Conservation (phyloP, 2,113 vertebrate genomes). For the Motacilla alba region DNA sequence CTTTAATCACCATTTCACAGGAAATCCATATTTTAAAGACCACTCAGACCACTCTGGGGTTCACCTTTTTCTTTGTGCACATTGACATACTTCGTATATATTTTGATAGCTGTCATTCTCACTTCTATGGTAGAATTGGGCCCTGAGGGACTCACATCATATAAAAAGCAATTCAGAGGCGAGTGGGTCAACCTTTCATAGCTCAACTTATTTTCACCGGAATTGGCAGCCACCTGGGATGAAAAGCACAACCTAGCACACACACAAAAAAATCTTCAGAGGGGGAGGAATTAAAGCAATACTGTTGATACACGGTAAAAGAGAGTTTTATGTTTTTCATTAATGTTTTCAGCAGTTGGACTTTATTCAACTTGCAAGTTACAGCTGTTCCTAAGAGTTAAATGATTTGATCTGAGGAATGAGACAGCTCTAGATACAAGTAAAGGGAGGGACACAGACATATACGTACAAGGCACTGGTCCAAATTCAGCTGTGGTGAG, state of each 20-base stretch:
- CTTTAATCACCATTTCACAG: background rate
- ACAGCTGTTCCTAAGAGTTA: conserved; percentile 1
- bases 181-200: conserved; percentile 31
- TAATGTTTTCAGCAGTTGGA: conserved; percentile 5
- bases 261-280: background rate
- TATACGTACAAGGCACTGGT: background rate
- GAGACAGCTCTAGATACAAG: background rate
- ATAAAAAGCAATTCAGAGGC: conserved; percentile 43
- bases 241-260: background rate
- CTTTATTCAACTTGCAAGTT: conserved; percentile 4
- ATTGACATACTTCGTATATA: background rate
- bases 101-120: conserved; percentile 7
- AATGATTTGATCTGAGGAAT: background rate
- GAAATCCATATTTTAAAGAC: background rate
- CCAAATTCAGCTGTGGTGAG: background rate
- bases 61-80: conserved; percentile 8
- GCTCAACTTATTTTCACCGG: conserved; percentile 37
- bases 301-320: background rate
- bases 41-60: background rate
- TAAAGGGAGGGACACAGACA: background rate
- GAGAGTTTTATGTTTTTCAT: background rate
- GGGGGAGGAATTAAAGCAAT: background rate
- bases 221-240: conserved; percentile 29
- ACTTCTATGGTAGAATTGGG: conserved; percentile 2
- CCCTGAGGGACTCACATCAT: conserved; percentile 23